Evolutionary conservation across 1,140 invertebrate genomes (phyloP).

Genomic region (Lepidotrigona ventralis): DNA sequence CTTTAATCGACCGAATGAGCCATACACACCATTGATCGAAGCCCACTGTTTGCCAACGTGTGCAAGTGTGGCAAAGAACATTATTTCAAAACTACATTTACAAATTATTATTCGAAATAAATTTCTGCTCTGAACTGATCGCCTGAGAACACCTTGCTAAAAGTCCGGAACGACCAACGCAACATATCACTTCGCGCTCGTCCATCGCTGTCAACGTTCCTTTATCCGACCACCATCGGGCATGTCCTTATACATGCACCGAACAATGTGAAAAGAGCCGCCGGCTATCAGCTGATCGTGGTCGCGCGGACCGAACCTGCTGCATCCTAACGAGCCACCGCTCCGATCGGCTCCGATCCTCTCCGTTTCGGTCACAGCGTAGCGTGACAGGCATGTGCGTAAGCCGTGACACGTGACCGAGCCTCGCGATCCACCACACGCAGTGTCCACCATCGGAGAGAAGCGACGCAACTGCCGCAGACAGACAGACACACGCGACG

Average conservation of each 20-base stretch:
- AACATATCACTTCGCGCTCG: background rate
- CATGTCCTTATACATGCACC: background rate
- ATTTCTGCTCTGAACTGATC: too few relatives aligned
- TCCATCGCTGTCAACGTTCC: background rate
- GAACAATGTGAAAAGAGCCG: slow-evolving; percentile 38
- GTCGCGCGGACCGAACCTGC: slow-evolving; percentile 16
- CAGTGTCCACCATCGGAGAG: slow-evolving; percentile 13
- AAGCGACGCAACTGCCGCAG: slow-evolving; percentile 34
- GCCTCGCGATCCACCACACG: slow-evolving; percentile 40
- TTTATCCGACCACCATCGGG: background rate
- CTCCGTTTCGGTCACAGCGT: slow-evolving; percentile 35
- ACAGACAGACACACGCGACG: slow-evolving; percentile 60
- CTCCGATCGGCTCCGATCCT: slow-evolving; percentile 9
- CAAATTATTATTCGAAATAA: too few relatives aligned
- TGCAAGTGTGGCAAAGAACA: too few relatives aligned
- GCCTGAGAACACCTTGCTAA: background rate
- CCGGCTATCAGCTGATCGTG: slow-evolving; percentile 54
- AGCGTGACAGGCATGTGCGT: slow-evolving; percentile 53
- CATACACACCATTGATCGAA: too few relatives aligned
- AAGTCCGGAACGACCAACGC: background rate
- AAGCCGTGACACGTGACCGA: slow-evolving; percentile 58
- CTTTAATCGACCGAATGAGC: too few relatives aligned
- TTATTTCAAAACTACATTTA: too few relatives aligned
- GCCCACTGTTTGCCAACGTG: too few relatives aligned
- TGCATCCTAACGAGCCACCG: slow-evolving; percentile 40